Base-by-base conservation (phyloP, 2,888 invertebrate species). In the Thymelicus acteon region DNA sequence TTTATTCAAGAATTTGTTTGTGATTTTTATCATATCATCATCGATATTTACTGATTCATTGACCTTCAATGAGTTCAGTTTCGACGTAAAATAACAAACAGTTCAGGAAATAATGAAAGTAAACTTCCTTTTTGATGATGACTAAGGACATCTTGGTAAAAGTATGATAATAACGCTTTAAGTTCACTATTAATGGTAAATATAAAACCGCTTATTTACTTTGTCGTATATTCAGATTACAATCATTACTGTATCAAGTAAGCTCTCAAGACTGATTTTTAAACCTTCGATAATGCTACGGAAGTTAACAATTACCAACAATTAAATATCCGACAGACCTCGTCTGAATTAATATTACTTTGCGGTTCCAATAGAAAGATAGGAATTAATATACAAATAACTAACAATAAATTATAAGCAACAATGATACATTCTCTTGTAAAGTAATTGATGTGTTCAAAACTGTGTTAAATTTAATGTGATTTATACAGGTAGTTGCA, bases 71-170 rank as follows among this genome's bases (percentile, higher is more conserved):
- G 1, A 5, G 31, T 31, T 5, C 31, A 31, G 31, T 31, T 31
- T 31, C 31, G 3, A 5, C 31, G 1, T 31, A 31, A 57, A 57
- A 57, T 13, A 44, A 44, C 40, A 40, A 58, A 39, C 24, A 44
- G 24, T 24, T 15, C 60, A 67, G 66, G 60, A 67, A 67, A 47
- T 67, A 5, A 39, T 31, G 57, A 58, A 64, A 64, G 52, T 57
- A 31, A 57, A 57, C 24, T 19, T 52, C 58, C 44, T 66, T 67
- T 31, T 60, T 48, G 6, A 67, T 48, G 58, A 67, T 48, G 58
- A 60, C 48, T 39, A 60, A 67, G 60, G 31, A 60, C 19, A 37
- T 13, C 58, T 66, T 48, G 37, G 57, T 60, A 15, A 31, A 13
- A 57, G 31, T 31, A n/a, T n/a, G n/a, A n/a, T n/a, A 13, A 57